Base-by-base conservation (phyloP, 2,113 vertebrate genomes). In the Neomonachus schauinslandi region DNA sequence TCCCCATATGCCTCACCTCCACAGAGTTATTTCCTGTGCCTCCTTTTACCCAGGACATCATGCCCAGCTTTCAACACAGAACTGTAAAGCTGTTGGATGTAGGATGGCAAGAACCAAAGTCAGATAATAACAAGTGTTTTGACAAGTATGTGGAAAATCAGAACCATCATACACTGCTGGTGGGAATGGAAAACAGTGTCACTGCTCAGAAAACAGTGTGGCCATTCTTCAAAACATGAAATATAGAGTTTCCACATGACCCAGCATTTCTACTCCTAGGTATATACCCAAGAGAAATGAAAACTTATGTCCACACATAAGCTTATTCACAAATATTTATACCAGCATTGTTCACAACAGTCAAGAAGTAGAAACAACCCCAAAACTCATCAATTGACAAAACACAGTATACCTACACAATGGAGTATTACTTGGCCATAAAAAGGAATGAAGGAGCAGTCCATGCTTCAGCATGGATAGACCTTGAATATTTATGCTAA, bases 341-440 rank as follows among this genome's bases (percentile, higher is more conserved):
- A n/a, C 53, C 26, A 46, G 16, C 42, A 31, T 10, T 13, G 11
- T 7, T 42, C 28, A 13, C 11, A 31, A 46, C 6, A 7, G 16
- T 42, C n/a, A 57, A 71, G 77, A 65, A 4, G 28, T 8, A 57
- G 46, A 36, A 46, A 76, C 1, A 13, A 26, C 18, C 33, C 15
- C 28, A 24, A 6, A 86, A 15, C 21, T 36, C 31, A 8, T 19
- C 28, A 93, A 19, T 0, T 31, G 28, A 39, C 77, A 79, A 31
- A 77, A 19, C 22, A 9, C 1, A 14, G 15, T 36, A 33, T 31
- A 18, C 12, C 22, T 61, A 71, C 0, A 31, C 1, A 0, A 33
- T 7, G 4, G 51, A 31, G 39, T 19, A 10, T 36, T 49, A 86
- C 36, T 49, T 15, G 49, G 81, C 51, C 9, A 26, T 31, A 14